Base-by-base conservation (phyloP, 1,140 invertebrate species). In the Orchesella cincta region DNA sequence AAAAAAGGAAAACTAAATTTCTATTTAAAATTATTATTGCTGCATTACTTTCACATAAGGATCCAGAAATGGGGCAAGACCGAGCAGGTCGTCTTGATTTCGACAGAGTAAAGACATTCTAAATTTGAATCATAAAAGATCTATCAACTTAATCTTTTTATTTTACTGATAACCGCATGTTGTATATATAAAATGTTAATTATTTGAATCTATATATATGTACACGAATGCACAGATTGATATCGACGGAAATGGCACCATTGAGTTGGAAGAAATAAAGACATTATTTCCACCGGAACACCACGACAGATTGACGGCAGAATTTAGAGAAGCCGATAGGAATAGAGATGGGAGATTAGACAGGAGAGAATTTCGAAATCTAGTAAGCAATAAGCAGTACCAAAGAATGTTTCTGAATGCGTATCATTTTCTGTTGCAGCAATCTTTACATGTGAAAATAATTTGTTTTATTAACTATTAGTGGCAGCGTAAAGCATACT, bases 271-370 rank as follows among this genome's bases (percentile, higher is more conserved):
- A 2, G 77, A 78, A 36, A 26, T 78, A 14, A 73, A 72, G n/a
- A 74, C 54, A 8, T 75, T 78, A 1, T 51, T 62, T 34, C 76
- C 76, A 1, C 54, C 57, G 2, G 31, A 70, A 51, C 73, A 73
- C 12, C 31, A 70, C 12, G 77, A 57, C 0, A 23, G 52, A 34
- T 14, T 71, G 5, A 26, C 35, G 36, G 51, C 52, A 8, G 39
- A 67, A 29, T 71, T 78, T 39, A 0, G 26, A 0, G 33, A 23
- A 23, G 28, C 51, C 26, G 77, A 78, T 52, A 26, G 8, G 14
- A 78, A 78, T 20, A 28, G 74, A 57, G 77, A 78, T 75, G 77
- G 77, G 14, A 51, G 70, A 0, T 34, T 78, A n/a, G 73, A 75
- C 46, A 52, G 77, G 46, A 0, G 31, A 3, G 77, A 78, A 26